phyloP scores from a whole-genome alignment of 2,113 vertebrate species.

The Cyprichromis sp. region DNA sequence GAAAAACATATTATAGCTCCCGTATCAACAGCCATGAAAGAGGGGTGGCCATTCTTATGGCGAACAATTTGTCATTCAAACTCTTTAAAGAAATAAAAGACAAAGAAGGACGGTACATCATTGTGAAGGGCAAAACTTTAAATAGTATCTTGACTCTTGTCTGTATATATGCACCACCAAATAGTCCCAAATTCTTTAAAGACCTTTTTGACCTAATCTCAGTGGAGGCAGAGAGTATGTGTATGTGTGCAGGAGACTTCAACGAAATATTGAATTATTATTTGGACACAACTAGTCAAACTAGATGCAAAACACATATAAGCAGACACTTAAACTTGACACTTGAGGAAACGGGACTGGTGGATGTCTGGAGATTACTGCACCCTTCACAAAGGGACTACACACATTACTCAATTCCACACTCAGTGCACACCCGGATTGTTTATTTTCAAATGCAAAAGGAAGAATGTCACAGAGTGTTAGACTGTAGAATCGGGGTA shows the following conservation, averaged over 20 bases:
- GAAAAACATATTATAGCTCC: not conserved
- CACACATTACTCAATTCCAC: too few species aligned
- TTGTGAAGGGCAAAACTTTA: not conserved
- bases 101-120: fast-evolving
- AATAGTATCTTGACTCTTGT: not conserved
- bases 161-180: not conserved
- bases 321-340: too few species aligned
- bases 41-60: not conserved
- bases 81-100: not conserved
- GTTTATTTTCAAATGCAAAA: not conserved
- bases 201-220: not conserved
- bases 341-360: too few species aligned
- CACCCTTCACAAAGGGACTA: too few species aligned
- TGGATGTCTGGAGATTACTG: too few species aligned
- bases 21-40: not conserved
- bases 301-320: too few species aligned
- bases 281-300: too few species aligned
- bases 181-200: not conserved
- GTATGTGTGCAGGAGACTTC: not conserved
- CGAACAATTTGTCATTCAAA: not conserved
- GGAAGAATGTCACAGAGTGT: too few species aligned
- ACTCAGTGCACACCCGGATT: too few species aligned
- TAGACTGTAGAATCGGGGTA: too few species aligned
- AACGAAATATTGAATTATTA: too few species aligned
- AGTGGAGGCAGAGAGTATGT: fast-evolving